Evolutionary conservation across 2,113 vertebrate genomes (phyloP).

Genomic region (Octodon degus): DNA sequence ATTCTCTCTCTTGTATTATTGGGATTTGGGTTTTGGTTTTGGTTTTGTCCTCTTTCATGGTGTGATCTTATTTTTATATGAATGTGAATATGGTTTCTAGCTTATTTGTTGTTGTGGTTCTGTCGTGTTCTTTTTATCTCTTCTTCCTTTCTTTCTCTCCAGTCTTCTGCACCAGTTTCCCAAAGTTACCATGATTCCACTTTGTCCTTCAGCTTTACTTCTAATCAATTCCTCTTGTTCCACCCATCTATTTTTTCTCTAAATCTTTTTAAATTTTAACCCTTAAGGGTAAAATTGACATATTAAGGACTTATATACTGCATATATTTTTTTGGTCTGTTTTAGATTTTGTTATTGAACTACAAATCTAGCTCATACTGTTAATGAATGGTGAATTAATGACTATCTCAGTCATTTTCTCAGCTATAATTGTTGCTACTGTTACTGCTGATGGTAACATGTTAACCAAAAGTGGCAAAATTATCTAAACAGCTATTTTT

Average conservation of each 20-base stretch:
- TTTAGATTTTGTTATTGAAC: neutral
- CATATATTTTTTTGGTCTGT: neutral
- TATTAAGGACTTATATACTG: neutral
- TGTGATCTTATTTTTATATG: neutral
- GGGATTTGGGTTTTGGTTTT: neutral
- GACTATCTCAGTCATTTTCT: neutral
- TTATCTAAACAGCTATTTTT: neutral
- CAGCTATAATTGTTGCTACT: neutral
- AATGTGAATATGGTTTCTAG: neutral
- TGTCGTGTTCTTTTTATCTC: neutral
- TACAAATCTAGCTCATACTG: neutral
- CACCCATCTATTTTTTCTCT: neutral
- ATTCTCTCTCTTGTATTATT: neutral
- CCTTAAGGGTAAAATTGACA: neutral
- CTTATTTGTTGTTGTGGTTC: neutral
- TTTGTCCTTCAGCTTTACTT: neutral
- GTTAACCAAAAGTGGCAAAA: neutral
- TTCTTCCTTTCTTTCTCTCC: neutral
- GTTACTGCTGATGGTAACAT: neutral
- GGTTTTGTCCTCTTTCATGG: neutral
- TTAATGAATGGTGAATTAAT: neutral
- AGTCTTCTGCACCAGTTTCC: neutral
- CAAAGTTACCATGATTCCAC: neutral
- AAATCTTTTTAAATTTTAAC: neutral
- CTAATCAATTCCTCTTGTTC: neutral